Base-by-base conservation (phyloP, 2,888 invertebrate species). In the Sinotaia quadrata region DNA sequence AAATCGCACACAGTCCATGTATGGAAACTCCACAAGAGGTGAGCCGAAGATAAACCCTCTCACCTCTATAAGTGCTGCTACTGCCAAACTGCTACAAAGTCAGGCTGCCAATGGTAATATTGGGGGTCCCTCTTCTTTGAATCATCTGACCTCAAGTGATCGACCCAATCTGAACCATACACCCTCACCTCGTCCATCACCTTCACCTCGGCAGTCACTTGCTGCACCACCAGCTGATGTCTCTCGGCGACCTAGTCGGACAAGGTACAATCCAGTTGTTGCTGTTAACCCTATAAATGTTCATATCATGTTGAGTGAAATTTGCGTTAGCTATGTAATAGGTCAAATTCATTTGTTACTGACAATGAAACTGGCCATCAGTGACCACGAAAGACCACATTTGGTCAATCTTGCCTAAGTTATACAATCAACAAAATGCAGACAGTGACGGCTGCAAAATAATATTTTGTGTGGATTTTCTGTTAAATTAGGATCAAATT, bases 1-100 rank as follows among this genome's bases (percentile, higher is more conserved):
- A 27, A 83, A 82, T 59, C 80, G 85, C 62, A 85, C 85, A 34
- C 85, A 85, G 74, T 86, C 85, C 4, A 74, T 86, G 57, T 78
- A 81, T 52, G 79, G 84, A 52, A 83, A 81, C 75, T 78, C 59
- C 73, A 85, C 84, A 71, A 78, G 83, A 54, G 84, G 85, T 73
- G 80, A 83, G 60, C 76, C 85, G 12, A 81, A 62, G 52, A 36
- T 65, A 27, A 67, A 63, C 49, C 69, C 73, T 18, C 47, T 69
- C 49, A 61, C 63, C 54, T 63, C 69, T 31, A 67, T 73, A 49
- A 73, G 73, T 41, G 67, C 73, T 27, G 73, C 73, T 54, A 69
- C 73, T 8, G 60, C 73, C 49, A 69, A 72, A 29, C 69, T 72
- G 69, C 56, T 72, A 37, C 69, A 70, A 51, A 57, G 47, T 33